phyloP scores from a whole-genome alignment of 2,888 invertebrate species.

The Cryptocephalus moraei region DNA sequence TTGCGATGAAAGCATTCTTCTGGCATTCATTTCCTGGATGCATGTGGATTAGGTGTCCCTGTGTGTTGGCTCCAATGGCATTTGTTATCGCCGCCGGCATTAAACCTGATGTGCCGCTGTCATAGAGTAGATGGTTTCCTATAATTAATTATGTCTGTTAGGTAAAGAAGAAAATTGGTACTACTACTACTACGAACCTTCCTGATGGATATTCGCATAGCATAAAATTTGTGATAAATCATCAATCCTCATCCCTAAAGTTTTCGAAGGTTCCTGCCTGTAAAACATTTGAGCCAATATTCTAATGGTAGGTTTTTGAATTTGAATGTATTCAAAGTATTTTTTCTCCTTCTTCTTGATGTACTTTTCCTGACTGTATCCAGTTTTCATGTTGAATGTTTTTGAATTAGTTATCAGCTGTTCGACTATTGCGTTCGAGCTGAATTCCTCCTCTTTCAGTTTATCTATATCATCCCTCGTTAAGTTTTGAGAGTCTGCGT shows the following conservation, averaged over 20 bases:
- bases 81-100: conserved; percentile 74
- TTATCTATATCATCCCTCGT: conserved; percentile 74
- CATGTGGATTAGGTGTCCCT: conserved; percentile 60
- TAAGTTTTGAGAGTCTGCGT: conserved; percentile 70
- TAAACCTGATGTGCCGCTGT: conserved; percentile 80
- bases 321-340: conserved; percentile 74
- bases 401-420: conserved; percentile 84
- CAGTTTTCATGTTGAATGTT: conserved; percentile 84
- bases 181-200: conserved; percentile 23
- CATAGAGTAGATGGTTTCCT: conserved; percentile 66
- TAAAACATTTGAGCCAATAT: conserved; percentile 79
- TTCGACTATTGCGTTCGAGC: conserved; percentile 75
- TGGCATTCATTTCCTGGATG: conserved; percentile 76
- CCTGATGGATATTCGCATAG: conserved; percentile 68
- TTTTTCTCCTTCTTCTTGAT: conserved; percentile 91
- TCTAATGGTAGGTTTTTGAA: conserved; percentile 71
- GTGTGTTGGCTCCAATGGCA: conserved; percentile 55
- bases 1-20: conserved; percentile 64
- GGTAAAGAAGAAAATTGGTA: neutral
- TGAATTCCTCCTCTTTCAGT: conserved; percentile 63
- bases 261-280: conserved; percentile 63
- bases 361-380: conserved; percentile 89
- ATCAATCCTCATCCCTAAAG: conserved; percentile 72
- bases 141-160: neutral
- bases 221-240: conserved; percentile 81